phyloP scores from a whole-genome alignment of 2,888 invertebrate genomes.

The Drosophila ezoana region DNA sequence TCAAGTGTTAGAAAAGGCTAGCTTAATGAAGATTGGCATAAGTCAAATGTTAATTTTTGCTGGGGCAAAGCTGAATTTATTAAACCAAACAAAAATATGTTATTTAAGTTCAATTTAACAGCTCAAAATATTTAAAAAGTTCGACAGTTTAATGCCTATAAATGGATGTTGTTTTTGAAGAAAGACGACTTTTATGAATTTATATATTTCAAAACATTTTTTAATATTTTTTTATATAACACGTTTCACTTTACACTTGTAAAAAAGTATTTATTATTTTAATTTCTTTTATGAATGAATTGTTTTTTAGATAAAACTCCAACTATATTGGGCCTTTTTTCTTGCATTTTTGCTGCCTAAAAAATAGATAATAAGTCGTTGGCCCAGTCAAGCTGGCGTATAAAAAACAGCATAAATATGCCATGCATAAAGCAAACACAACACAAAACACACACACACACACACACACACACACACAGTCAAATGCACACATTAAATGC shows the following conservation, averaged over 20 bases:
- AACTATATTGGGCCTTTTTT: not conserved
- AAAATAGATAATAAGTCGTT: constrained; percentile 11
- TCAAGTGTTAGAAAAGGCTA: not conserved
- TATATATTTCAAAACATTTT: no score
- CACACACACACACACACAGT: not conserved
- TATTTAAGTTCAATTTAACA: not conserved
- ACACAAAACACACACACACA: not conserved
- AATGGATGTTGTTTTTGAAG: no score
- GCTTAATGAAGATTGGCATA: not conserved
- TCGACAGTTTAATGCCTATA: no score
- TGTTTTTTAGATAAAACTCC: not conserved
- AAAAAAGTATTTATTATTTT: no score
- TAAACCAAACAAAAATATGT: not conserved
- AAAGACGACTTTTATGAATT: no score
- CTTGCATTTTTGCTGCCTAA: not conserved
- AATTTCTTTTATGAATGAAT: not conserved
- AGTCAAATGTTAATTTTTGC: not conserved
- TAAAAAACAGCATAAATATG: constrained; percentile 21
- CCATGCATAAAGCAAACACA: constrained; percentile 11
- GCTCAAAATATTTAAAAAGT: no score
- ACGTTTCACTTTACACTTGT: no score
- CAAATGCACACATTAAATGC: constrained; percentile 3
- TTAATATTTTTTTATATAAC: no score
- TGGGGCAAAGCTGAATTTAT: no score
- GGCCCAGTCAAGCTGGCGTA: constrained; percentile 11